Percentiles rank a stretch among this genome's conserved stretches.
Evolutionary conservation across 1,140 invertebrate genomes (phyloP).

Genomic region (Psix sp.): DNA sequence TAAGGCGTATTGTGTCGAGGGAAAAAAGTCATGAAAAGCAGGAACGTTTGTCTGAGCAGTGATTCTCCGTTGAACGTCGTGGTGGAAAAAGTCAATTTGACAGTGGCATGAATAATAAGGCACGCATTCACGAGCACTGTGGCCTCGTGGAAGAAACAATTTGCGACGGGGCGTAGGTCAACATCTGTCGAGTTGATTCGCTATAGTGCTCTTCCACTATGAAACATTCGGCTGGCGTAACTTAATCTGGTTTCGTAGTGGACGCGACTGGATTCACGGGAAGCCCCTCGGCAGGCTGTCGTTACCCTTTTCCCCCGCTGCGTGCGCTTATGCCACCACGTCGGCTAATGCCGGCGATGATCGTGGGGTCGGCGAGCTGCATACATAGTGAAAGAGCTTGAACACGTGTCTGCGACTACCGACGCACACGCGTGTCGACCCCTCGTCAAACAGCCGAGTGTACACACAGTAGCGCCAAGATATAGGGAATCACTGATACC

Average conservation of each 20-base stretch:
- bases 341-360: slow-evolving; percentile 39
- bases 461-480: slow-evolving; percentile 30
- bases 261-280: slow-evolving; percentile 51
- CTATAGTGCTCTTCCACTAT: slow-evolving; percentile 47
- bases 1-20: too few species aligned
- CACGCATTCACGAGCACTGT: slow-evolving; percentile 27
- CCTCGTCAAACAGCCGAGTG: slow-evolving; percentile 33
- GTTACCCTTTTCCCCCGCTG: slow-evolving; percentile 17
- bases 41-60: too few species aligned
- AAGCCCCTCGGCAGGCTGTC: slow-evolving; percentile 35
- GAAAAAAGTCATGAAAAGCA: too few species aligned
- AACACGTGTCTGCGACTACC: slow-evolving; percentile 51
- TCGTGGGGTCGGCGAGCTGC: slow-evolving; percentile 41
- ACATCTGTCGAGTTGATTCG: slow-evolving; percentile 60
- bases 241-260: slow-evolving; percentile 59
- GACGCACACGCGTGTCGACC: slow-evolving; percentile 49
- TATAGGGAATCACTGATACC: slow-evolving; percentile 29
- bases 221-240: slow-evolving; percentile 57
- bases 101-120: slow-evolving; percentile 50
- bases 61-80: too few species aligned
- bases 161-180: slow-evolving; percentile 54
- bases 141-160: slow-evolving; percentile 52
- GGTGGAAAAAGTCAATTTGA: slow-evolving; percentile 34
- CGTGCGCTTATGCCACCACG: slow-evolving; percentile 24
- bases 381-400: slow-evolving; percentile 36